Percentiles rank a stretch among this genome's conserved stretches.
These are phyloP conservation scores for Xiphophorus couchianus DNA, from an alignment of 2,113 vertebrate genomes.

Conservation along the genomic window DNA sequence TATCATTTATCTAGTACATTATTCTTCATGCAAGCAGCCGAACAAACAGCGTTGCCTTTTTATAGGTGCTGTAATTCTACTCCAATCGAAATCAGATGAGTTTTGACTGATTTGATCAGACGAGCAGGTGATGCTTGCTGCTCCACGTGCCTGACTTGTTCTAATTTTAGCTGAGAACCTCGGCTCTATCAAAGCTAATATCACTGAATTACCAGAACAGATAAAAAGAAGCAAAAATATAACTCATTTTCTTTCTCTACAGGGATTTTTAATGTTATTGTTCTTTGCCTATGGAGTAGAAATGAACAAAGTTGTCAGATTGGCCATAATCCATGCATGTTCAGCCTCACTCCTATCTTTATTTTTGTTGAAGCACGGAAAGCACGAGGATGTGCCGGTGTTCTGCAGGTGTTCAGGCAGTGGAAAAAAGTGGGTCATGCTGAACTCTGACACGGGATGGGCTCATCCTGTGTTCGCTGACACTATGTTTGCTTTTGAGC, in stretches of 20 bases:
- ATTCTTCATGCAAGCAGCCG: conserved; percentile 18
- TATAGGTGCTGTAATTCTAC: background rate
- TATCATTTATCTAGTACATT: conserved; percentile 33
- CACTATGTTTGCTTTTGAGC: background rate
- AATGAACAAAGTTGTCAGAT: too few species aligned
- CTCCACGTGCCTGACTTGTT: background rate
- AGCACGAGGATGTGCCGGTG: conserved; percentile 12
- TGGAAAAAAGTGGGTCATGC: conserved; percentile 58
- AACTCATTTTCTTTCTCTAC: background rate
- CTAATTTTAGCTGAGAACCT: background rate
- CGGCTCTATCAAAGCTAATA: background rate
- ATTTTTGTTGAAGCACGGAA: background rate
- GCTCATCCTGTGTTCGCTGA: background rate
- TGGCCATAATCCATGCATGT: too few species aligned
- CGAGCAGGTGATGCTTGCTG: background rate
- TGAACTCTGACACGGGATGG: conserved; percentile 28
- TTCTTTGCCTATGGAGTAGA: background rate
- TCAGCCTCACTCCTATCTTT: too few species aligned
- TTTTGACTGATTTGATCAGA: background rate
- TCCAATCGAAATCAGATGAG: background rate
- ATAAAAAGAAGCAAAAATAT: background rate
- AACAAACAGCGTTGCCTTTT: conserved; percentile 9
- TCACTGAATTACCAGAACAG: background rate
- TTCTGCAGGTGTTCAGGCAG: conserved; percentile 58
- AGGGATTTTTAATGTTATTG: background rate